Base-by-base conservation (phyloP, 2,113 vertebrate genomes). In the Calidris pugnax region DNA sequence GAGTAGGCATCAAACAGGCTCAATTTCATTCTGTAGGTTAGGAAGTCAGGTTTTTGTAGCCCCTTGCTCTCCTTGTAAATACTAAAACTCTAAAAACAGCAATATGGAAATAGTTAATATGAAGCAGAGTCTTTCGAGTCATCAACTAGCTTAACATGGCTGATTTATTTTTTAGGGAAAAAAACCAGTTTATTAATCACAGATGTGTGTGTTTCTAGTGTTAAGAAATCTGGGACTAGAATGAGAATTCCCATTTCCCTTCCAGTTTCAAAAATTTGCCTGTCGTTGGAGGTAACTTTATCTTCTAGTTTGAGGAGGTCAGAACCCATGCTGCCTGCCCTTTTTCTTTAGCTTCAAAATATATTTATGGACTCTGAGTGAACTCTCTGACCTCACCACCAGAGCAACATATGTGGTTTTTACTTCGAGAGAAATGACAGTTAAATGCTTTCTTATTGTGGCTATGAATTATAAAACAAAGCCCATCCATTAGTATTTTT, bases 191-290 rank as follows among this genome's bases (percentile, higher is more conserved):
- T 97, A 98, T 98, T 97, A 97, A 85, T 97, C 93, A 94, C 97
- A 98, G 97, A 97, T 98, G 97, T 98, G 85, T 66, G 63, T 94
- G 66, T 88, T 95, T 95, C 85, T 74, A 72, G 90, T 91, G 87
- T 89, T 94, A 67, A 91, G 81, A 92, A 95, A 94, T 51, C 96
- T 90, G 91, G 90, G 90, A 93, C 50, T 72, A 91, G 89, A 95
- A 90, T 74, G 77, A 87, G 66, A 84, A 89, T 91, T 95, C 94
- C 83, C 85, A 88, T 95, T 94, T 90, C 93, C 89, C 60, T 82
- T 93, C 67, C 37, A 78, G 11, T 64, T 88, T 92, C n/a, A 83
- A 83, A 59, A 78, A 68, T 80, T 35, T 91, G 60, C 87, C 86
- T 66, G 28, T 77, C 22, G 14, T 53, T 47, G 67, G 78, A 86